phyloP scores from a whole-genome alignment of 2,888 invertebrate species.

The Cephus runcator region DNA sequence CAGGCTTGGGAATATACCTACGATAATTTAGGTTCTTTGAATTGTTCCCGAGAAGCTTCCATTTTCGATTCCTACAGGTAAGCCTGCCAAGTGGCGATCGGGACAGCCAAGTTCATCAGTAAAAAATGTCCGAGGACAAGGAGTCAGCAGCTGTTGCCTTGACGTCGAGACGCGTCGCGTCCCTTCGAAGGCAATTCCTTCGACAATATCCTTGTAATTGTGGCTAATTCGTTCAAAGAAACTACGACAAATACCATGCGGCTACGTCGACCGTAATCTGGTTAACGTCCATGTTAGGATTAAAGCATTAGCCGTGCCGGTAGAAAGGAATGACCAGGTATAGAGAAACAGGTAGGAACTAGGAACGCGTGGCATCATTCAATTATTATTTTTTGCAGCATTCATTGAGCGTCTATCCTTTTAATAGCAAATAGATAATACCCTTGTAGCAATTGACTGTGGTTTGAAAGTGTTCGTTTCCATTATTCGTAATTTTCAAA shows the following conservation, averaged over 20 bases:
- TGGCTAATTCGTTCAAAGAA: constrained; percentile 53
- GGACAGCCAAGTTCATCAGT: not conserved
- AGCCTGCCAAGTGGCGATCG: not conserved
- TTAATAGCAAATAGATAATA: not conserved
- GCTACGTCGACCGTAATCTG: constrained; percentile 44
- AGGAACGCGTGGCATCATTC: constrained; percentile 27
- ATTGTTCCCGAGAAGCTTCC: not conserved
- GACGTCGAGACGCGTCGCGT: not conserved
- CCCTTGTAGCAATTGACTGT: not conserved
- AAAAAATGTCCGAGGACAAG: not conserved
- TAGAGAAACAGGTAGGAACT: constrained; percentile 2
- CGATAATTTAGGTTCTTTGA: not conserved
- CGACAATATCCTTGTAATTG: constrained; percentile 53
- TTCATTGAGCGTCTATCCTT: not conserved
- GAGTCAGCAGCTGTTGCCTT: not conserved
- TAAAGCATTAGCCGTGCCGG: constrained; percentile 45
- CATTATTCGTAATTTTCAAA: no score
- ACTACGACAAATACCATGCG: constrained; percentile 33
- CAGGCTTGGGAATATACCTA: not conserved
- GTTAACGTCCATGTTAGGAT: constrained; percentile 56
- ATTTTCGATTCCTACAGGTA: not conserved
- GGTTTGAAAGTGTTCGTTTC: not conserved
- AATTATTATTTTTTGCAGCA: constrained; percentile 30
- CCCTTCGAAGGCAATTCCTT: constrained; percentile 1
- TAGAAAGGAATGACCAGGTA: constrained; percentile 16